Evolutionary conservation across 2,888 invertebrate genomes (phyloP).

Genomic region (Trypoxylon attenuatum): DNA sequence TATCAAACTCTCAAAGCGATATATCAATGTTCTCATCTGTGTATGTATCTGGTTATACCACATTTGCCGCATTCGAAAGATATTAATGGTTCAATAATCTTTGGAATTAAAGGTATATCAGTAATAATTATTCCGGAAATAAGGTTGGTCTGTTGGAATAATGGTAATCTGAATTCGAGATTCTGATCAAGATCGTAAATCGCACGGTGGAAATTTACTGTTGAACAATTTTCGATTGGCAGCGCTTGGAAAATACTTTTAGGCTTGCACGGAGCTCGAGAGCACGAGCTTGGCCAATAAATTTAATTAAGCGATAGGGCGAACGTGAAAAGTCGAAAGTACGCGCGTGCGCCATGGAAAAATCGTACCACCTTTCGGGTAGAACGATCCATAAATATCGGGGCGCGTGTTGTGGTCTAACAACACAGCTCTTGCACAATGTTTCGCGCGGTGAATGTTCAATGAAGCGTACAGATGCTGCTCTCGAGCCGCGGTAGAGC

Average conservation of each 20-base stretch:
- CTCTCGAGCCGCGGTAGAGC: slow-evolving; percentile 14
- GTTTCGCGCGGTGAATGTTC: slow-evolving; percentile 62
- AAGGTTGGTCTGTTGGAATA: too few relatives aligned
- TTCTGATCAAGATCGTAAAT: slow-evolving; percentile 34
- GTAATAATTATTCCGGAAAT: too few relatives aligned
- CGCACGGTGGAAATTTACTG: slow-evolving; percentile 38
- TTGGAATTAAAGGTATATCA: too few relatives aligned
- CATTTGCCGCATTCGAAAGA: too few relatives aligned
- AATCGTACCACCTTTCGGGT: slow-evolving; percentile 33
- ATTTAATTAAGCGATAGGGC: slow-evolving; percentile 49
- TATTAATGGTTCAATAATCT: too few relatives aligned
- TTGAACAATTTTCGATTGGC: slow-evolving; percentile 16
- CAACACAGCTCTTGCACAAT: slow-evolving; percentile 44
- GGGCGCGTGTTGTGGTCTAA: slow-evolving; percentile 37
- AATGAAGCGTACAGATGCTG: slow-evolving; percentile 63
- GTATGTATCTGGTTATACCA: too few relatives aligned
- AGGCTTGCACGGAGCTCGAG: slow-evolving; percentile 13
- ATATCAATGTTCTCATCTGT: too few relatives aligned
- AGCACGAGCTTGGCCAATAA: slow-evolving; percentile 32
- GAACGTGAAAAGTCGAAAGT: slow-evolving; percentile 19
- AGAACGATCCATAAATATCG: slow-evolving; percentile 55
- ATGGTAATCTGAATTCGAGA: too few relatives aligned
- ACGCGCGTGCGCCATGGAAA: not conserved
- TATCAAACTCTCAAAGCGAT: too few relatives aligned
- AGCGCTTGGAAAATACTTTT: slow-evolving; percentile 1